Conservation (phyloP, 2,888 invertebrate species). For the Lithosia quadra region DNA sequence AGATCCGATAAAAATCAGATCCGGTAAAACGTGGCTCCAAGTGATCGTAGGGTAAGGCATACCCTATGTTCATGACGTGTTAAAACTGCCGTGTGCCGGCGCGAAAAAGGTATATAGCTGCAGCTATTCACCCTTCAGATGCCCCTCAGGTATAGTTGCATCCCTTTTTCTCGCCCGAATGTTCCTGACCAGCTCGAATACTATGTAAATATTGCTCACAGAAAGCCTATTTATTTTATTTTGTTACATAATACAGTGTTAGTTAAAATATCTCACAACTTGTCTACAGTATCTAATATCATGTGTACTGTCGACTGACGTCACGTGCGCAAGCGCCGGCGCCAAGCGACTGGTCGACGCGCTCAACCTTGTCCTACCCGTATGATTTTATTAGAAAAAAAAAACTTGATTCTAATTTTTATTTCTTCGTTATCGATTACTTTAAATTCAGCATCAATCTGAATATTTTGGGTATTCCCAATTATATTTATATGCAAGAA, state of each 20-base stretch:
- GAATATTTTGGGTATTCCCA: slow-evolving; percentile 38
- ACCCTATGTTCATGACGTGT: too few relatives aligned
- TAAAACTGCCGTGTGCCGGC: too few relatives aligned
- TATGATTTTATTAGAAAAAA: slow-evolving; percentile 55
- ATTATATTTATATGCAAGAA: slow-evolving; percentile 25
- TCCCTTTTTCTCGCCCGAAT: too few relatives aligned
- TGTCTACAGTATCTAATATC: slow-evolving; percentile 32
- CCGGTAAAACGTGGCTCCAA: too few relatives aligned
- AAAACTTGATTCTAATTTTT: slow-evolving; percentile 33
- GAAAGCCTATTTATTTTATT: too few relatives aligned
- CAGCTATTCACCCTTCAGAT: too few relatives aligned
- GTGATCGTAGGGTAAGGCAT: too few relatives aligned
- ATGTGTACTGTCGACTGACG: slow-evolving; percentile 44
- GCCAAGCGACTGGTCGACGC: slow-evolving; percentile 61
- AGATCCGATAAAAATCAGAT: too few relatives aligned
- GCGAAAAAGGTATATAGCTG: too few relatives aligned
- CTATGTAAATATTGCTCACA: background rate
- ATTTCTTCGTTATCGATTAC: slow-evolving; percentile 31
- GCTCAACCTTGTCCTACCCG: slow-evolving; percentile 60
- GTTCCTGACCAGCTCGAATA: background rate
- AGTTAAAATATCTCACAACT: slow-evolving; percentile 5
- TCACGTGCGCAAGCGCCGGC: slow-evolving; percentile 71
- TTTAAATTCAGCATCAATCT: slow-evolving; percentile 22
- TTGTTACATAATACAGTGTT: background rate
- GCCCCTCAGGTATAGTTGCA: too few relatives aligned